These are phyloP conservation scores for Pseudochaenichthys georgianus DNA, from an alignment of 2,797 vertebrate species.

Conservation along the genomic window DNA sequence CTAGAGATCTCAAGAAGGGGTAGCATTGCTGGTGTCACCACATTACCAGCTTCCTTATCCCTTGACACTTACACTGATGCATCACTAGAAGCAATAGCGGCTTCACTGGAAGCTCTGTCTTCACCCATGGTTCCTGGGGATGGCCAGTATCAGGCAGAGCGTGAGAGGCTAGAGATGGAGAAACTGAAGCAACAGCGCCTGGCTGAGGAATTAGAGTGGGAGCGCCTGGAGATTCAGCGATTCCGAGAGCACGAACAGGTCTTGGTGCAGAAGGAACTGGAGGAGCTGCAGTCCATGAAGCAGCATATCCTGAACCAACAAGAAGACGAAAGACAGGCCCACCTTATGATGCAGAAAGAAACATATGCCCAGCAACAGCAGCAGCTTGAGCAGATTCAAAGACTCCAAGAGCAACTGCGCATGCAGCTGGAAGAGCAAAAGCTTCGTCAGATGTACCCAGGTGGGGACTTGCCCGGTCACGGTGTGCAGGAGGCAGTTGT, in stretches of 20 bases:
- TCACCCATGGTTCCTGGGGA: conserved; percentile 92
- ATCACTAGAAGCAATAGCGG: conserved; percentile 88
- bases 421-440: conserved; percentile 97
- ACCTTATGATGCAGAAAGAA: conserved; percentile 99
- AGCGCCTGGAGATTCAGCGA: conserved; percentile 97
- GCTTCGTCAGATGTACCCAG: conserved; percentile 94
- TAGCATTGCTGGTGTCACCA: conserved; percentile 74
- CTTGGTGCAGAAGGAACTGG: conserved; percentile 97
- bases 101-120: conserved; percentile 91
- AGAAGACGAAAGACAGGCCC: conserved; percentile 96
- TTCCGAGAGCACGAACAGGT: conserved; percentile 98
- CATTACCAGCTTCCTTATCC: conserved; percentile 84
- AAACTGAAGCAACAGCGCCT: conserved; percentile 97
- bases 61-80: conserved; percentile 92
- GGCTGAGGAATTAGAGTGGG: conserved; percentile 98
- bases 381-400: conserved; percentile 98
- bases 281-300: conserved; percentile 97
- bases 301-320: conserved; percentile 96
- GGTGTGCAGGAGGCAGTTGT: conserved; percentile 87
- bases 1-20: conserved; percentile 87
- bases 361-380: conserved; percentile 96
- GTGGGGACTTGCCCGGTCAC: conserved; percentile 88
- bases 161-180: conserved; percentile 96
- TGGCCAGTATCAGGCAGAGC: conserved; percentile 93
- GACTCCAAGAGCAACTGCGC: conserved; percentile 97